Percentiles rank a stretch among this genome's conserved stretches.
These are phyloP conservation scores for Thymallus thymallus DNA, from an alignment of 2,113 vertebrate genomes.

Conservation along the genomic window DNA sequence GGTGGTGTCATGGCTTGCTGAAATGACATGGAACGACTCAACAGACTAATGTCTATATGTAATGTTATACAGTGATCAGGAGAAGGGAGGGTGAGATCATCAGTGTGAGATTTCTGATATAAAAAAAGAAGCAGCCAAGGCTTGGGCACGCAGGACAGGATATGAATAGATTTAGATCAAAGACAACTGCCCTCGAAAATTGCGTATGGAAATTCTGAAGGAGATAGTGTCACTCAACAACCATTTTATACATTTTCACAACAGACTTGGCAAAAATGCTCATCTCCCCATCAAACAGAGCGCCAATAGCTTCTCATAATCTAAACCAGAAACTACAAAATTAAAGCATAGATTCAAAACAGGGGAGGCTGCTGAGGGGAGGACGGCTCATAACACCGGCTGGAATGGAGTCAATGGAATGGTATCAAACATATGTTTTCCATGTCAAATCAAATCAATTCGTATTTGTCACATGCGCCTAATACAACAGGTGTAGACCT, in stretches of 20 bases:
- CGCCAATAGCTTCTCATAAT: constrained; percentile 1
- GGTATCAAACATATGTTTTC: too few relatives aligned
- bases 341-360: not conserved
- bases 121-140: constrained; percentile 37
- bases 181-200: constrained; percentile 71
- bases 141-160: constrained; percentile 61
- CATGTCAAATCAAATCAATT: too few relatives aligned
- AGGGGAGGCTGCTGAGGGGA: too few relatives aligned
- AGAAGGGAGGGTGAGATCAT: constrained; percentile 50
- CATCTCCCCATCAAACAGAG: constrained; percentile 32
- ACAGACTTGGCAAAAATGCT: constrained; percentile 37
- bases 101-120: constrained; percentile 50
- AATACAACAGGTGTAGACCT: too few relatives aligned
- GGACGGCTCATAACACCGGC: too few relatives aligned
- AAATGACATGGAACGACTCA: too few relatives aligned
- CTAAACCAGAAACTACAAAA: not conserved
- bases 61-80: not conserved
- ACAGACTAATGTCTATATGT: too few relatives aligned
- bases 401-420: too few relatives aligned
- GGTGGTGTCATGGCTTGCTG: too few relatives aligned
- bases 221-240: constrained; percentile 69
- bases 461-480: too few relatives aligned
- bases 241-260: constrained; percentile 58
- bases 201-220: constrained; percentile 70
- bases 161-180: constrained; percentile 69